These are phyloP conservation scores for Tragelaphus strepsiceros DNA, from an alignment of 2,113 vertebrate species.

Conservation along the genomic window DNA sequence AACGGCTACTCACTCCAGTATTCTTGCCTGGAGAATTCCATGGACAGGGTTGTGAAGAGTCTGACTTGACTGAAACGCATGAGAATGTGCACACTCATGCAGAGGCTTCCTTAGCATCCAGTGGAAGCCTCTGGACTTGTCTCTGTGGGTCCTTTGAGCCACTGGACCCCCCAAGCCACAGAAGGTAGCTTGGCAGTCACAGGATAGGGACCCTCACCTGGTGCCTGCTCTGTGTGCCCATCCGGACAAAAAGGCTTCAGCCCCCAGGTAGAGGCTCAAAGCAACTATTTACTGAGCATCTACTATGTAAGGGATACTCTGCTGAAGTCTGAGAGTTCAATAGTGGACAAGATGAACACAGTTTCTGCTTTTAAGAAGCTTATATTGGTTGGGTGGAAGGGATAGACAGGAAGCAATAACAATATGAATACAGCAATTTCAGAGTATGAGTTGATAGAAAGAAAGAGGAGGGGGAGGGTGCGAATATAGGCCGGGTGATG, in stretches of 20 bases:
- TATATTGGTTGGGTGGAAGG: neutral
- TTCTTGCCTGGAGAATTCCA: neutral
- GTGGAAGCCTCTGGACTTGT: neutral
- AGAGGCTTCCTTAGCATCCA: neutral
- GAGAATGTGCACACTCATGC: neutral
- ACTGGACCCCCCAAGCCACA: neutral
- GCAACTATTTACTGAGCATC: neutral
- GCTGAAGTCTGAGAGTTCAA: neutral
- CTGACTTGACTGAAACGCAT: neutral
- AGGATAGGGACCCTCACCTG: neutral
- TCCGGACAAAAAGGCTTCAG: rapidly evolving
- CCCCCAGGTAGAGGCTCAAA: neutral
- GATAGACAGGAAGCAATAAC: neutral
- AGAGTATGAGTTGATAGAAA: neutral
- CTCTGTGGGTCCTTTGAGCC: neutral
- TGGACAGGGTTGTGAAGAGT: neutral
- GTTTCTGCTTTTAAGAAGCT: neutral
- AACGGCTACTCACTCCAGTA: neutral
- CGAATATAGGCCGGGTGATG: too few species aligned
- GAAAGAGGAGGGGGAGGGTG: neutral
- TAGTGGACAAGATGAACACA: neutral
- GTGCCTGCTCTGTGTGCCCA: neutral
- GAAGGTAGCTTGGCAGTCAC: neutral
- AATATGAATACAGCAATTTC: neutral
- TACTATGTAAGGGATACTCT: neutral